These are phyloP conservation scores for Anguilla rostrata DNA, from an alignment of 2,113 vertebrate species.

Conservation along the genomic window DNA sequence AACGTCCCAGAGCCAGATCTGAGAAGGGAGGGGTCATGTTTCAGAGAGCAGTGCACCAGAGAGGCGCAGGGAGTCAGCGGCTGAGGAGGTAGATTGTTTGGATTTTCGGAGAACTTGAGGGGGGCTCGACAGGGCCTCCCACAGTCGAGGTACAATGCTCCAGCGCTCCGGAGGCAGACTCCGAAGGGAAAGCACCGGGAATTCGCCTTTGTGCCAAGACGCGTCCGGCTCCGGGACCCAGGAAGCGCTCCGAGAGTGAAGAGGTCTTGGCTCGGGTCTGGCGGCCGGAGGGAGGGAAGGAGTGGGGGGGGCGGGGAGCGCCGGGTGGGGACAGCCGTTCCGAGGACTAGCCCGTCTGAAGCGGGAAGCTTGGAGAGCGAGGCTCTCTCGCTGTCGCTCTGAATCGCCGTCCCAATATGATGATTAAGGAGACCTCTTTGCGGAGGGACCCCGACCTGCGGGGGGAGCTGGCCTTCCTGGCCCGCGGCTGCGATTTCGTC, in stretches of 20 bases:
- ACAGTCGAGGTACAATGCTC: conserved; percentile 62
- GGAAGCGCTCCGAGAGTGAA: conserved; percentile 22
- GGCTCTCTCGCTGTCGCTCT: conserved; percentile 43
- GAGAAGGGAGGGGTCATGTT: conserved; percentile 78
- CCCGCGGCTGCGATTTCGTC: conserved; percentile 97
- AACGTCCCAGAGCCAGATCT: conserved; percentile 76
- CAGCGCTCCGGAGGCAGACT: conserved; percentile 56
- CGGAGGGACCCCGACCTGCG: conserved; percentile 93
- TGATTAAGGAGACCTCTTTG: conserved; percentile 96
- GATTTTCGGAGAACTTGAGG: conserved; percentile 57
- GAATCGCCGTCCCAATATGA: conserved; percentile 76
- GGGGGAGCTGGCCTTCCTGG: conserved; percentile 96
- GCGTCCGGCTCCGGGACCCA: conserved; percentile 18
- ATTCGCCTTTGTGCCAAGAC: conserved; percentile 34
- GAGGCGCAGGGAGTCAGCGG: conserved; percentile 72
- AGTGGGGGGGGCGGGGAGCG: not conserved
- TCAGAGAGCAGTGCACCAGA: conserved; percentile 75
- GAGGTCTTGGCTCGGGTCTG: not conserved
- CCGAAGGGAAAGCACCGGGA: conserved; percentile 63
- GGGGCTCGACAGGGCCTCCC: conserved; percentile 47
- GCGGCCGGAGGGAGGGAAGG: not conserved
- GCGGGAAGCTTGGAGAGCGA: conserved; percentile 23
- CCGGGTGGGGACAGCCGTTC: not conserved
- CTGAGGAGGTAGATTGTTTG: conserved; percentile 72
- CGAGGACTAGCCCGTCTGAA: conserved; percentile 1